Evolutionary conservation across 2,797 vertebrate species (phyloP).

Genomic region (Agapornis canus): DNA sequence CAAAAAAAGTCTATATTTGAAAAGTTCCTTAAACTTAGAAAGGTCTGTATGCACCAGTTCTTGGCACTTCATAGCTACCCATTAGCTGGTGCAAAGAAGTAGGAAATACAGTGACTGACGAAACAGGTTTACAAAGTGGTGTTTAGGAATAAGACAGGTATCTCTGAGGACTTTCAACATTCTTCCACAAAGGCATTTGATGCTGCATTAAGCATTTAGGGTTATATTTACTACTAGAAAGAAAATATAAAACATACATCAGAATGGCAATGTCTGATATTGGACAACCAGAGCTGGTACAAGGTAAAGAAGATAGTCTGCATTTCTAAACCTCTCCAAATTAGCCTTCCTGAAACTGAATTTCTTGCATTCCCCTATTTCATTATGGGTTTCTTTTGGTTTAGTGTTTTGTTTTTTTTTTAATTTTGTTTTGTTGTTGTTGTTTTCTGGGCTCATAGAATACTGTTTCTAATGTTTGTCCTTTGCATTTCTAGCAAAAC

Average conservation of each 20-base stretch:
- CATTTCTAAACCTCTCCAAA: background rate
- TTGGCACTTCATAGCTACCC: background rate
- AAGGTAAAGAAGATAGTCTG: background rate
- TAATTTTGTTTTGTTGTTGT: background rate
- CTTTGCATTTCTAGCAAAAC: background rate
- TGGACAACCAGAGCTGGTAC: background rate
- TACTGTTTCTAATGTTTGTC: background rate
- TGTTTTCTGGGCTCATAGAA: background rate
- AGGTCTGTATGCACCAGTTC: background rate
- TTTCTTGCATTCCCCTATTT: background rate
- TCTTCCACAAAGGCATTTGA: background rate
- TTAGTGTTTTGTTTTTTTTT: background rate
- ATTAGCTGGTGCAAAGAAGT: background rate
- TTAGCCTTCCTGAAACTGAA: background rate
- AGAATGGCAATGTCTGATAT: background rate
- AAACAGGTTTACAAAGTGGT: background rate
- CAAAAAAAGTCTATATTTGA: background rate
- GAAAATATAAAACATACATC: background rate
- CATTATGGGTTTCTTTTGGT: too few species aligned
- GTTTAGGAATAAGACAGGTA: background rate
- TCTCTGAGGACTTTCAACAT: background rate
- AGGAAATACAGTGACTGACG: background rate
- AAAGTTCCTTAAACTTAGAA: background rate
- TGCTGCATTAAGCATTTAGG: background rate
- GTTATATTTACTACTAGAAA: background rate